Conservation (phyloP, 2,113 vertebrate genomes). For the Cephalophus harveyi region DNA sequence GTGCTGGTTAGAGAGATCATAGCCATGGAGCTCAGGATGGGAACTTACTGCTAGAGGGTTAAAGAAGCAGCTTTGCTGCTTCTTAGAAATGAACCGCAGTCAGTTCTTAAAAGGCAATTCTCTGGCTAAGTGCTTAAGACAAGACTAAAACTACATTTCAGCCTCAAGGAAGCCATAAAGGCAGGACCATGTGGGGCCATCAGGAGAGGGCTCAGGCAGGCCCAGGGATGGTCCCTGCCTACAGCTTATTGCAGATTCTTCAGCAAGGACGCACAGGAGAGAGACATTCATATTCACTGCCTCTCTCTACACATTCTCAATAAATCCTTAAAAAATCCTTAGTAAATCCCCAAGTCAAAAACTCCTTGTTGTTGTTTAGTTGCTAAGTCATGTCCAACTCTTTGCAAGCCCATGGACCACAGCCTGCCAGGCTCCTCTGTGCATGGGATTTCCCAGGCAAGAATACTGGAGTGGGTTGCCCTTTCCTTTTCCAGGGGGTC, state of each 20-base stretch:
- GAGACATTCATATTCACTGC: neutral
- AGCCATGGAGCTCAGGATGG: neutral
- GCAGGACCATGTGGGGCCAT: neutral
- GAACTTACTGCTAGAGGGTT: too few species aligned
- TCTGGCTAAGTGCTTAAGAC: neutral
- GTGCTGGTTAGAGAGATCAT: neutral
- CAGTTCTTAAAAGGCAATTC: neutral
- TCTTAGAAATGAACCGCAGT: neutral
- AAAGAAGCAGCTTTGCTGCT: neutral
- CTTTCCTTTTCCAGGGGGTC: neutral
- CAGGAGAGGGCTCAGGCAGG: neutral
- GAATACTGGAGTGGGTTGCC: neutral
- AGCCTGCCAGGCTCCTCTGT: neutral
- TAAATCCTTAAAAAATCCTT: neutral
- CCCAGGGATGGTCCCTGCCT: neutral
- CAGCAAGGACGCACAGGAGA: neutral
- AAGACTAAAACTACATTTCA: neutral
- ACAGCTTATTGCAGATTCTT: neutral
- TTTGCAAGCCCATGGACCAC: neutral
- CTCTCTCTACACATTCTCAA: neutral
- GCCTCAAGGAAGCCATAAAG: neutral
- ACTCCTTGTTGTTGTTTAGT: neutral
- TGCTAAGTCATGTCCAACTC: neutral
- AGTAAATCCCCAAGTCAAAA: neutral
- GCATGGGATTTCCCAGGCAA: neutral